phyloP scores from a whole-genome alignment of 2,113 vertebrate species.

The Stigmatopora nigra region DNA sequence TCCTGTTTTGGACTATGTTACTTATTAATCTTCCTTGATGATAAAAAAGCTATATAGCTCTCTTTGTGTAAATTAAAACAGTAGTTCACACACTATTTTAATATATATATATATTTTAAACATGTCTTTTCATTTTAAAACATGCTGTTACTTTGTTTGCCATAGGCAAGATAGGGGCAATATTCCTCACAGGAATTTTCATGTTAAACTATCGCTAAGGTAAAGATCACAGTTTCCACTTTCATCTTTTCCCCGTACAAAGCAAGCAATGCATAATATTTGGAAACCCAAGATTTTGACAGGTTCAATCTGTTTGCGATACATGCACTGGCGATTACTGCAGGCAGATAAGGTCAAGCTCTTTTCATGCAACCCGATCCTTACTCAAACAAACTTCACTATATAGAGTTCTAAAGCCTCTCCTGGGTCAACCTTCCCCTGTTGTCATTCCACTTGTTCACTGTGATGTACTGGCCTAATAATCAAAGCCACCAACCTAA shows the following conservation, averaged over 20 bases:
- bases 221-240: not conserved
- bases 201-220: not conserved
- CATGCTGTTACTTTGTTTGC: slow-evolving; percentile 8
- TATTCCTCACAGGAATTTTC: slow-evolving; percentile 5
- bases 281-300: slow-evolving; percentile 10
- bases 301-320: slow-evolving; percentile 16
- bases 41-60: not conserved
- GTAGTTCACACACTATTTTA: no score
- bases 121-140: not conserved
- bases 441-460: slow-evolving; percentile 22
- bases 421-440: slow-evolving; percentile 10
- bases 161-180: not conserved
- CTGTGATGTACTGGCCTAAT: slow-evolving; percentile 56
- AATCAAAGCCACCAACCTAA: slow-evolving; percentile 34
- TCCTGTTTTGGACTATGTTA: not conserved
- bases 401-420: slow-evolving; percentile 34
- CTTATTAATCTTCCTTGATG: not conserved
- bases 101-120: no score
- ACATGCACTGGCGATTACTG: slow-evolving; percentile 11
- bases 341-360: slow-evolving; percentile 28
- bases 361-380: slow-evolving; percentile 29
- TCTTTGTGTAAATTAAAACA: no score
- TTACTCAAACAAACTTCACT: slow-evolving; percentile 32
- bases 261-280: not conserved
- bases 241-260: not conserved